Base-by-base conservation (phyloP, 2,113 vertebrate species). In the Ariopsis seemanni region DNA sequence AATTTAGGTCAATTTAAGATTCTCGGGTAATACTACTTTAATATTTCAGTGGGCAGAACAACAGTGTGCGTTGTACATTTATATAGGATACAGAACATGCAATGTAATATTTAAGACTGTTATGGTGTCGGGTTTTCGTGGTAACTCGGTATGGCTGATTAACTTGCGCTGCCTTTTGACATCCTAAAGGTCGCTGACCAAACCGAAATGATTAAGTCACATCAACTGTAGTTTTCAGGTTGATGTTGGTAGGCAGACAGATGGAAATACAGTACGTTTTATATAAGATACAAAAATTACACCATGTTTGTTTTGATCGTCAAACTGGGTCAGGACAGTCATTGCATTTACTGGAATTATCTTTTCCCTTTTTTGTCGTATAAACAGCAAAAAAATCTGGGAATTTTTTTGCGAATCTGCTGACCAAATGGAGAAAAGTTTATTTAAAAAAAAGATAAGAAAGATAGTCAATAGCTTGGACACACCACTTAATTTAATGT, bases 1-100 rank as follows among this genome's bases (percentile, higher is more conserved):
- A 84, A 69, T 84, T 71, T 34, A 57, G 65, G 65, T 55, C 17
- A 69, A 71, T 71, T 71, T 84, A 71, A 20, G 65, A 30, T 57
- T 71, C 50, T 71, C 6, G 17, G n/a, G 9, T 71, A 71, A 57
- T 53, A 62, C 57, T 22, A 48, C 65, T 71, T 34, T 71, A 30
- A 22, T 53, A 69, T 67, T 67, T 67, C 50, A 27, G n/a, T 71
- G 63, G 42, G 42, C 0, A 17, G 67, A 72, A 71, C 67, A 42
- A 7, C 22, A 15, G 79, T 3, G 10, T 60, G 79, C 30, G 7
- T 7, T 60, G 27, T 42, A 81, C 79, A 12, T 42, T 81, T 34
- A 81, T 42, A 62, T 6, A 60, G 42, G 60, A 81, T 42, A 25
- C 30, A 81, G 2, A 62, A 60, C 2, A 22, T 62, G 18, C 14